A percentile compares a stretch with the other conserved stretches of the same genome.
These are phyloP conservation scores for Hephaestus fuliginosus DNA, from an alignment of 2,797 vertebrate species.

Conservation along the genomic window DNA sequence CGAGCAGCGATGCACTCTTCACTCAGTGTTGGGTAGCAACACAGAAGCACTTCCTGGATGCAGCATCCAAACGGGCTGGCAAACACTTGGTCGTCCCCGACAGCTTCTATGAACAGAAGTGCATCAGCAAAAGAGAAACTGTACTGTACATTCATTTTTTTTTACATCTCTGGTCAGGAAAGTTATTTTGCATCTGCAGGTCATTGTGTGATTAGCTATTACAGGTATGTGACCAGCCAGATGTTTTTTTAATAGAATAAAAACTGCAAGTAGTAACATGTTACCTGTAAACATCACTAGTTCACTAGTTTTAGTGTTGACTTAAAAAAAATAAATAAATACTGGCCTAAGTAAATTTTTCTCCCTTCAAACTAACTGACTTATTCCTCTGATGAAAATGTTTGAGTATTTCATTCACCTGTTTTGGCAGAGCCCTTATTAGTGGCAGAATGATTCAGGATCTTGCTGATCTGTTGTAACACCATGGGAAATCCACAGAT, in stretches of 20 bases:
- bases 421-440: constrained; percentile 79
- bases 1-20: constrained; percentile 89
- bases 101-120: constrained; percentile 77
- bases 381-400: background rate
- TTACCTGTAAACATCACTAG: background rate
- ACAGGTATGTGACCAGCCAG: background rate
- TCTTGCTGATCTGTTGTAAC: constrained; percentile 94
- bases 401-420: constrained; percentile 59
- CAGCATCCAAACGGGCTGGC: constrained; percentile 87
- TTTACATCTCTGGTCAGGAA: background rate
- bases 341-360: background rate
- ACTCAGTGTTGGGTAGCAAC: constrained; percentile 87
- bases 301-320: too few species aligned
- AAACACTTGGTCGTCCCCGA: constrained; percentile 84
- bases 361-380: background rate
- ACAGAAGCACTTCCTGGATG: constrained; percentile 90
- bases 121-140: background rate
- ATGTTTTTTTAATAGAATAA: background rate
- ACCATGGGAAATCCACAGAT: constrained; percentile 91
- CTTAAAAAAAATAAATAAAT: too few species aligned
- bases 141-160: background rate
- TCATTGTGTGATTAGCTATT: background rate
- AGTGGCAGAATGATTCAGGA: constrained; percentile 88
- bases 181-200: background rate
- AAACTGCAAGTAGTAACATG: background rate